phyloP scores from a whole-genome alignment of 2,113 vertebrate species.

The Ramphastos sulfuratus region DNA sequence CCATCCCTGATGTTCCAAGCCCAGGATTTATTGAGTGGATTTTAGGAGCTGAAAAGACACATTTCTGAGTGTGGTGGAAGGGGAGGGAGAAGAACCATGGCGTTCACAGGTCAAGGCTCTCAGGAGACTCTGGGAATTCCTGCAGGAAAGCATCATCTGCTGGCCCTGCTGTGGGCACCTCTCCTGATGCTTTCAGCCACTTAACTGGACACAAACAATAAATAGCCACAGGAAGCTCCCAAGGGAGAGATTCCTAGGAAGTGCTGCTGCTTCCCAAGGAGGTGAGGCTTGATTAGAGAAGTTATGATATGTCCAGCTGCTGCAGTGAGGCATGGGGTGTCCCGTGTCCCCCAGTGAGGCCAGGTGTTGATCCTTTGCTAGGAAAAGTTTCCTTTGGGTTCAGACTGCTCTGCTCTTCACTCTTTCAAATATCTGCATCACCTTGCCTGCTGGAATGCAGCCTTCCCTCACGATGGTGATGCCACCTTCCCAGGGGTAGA shows the following conservation, averaged over 20 bases:
- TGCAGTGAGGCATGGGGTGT: neutral
- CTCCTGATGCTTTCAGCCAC: neutral
- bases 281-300: neutral
- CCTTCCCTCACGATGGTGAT: conserved; percentile 87
- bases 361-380: fast-evolving
- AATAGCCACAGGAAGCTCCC: neutral
- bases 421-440: conserved; percentile 83
- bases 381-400: fast-evolving
- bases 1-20: neutral
- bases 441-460: conserved; percentile 83
- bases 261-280: neutral
- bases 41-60: neutral
- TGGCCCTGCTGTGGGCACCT: neutral
- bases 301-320: neutral
- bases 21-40: conserved; percentile 36
- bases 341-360: fast-evolving
- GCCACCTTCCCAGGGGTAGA: conserved; percentile 66
- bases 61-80: neutral
- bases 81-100: neutral
- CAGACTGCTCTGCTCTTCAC: conserved; percentile 74
- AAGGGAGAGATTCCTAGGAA: neutral
- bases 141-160: neutral
- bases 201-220: neutral
- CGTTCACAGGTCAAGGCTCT: neutral
- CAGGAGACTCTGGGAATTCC: neutral